Conservation (phyloP, 1,140 invertebrate genomes). For the Pectinophora gossypiella region DNA sequence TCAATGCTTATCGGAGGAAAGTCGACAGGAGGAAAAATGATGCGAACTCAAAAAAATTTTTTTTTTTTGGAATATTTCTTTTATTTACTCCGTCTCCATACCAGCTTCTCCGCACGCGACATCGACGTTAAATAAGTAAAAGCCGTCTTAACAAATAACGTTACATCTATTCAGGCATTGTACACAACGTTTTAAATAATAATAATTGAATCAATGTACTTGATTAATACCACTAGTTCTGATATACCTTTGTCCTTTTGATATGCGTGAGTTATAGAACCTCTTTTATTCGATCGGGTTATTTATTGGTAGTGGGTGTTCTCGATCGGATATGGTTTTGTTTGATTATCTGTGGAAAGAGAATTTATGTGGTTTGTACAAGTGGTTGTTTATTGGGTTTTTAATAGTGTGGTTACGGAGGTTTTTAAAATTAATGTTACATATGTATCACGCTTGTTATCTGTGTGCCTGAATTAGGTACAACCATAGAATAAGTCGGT, state of each 20-base stretch:
- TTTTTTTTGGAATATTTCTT: not conserved
- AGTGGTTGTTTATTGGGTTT: too few species aligned
- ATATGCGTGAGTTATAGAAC: not conserved
- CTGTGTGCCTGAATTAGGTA: too few species aligned
- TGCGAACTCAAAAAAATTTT: too few species aligned
- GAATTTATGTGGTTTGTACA: too few species aligned
- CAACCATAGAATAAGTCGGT: too few species aligned
- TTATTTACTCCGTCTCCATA: not conserved
- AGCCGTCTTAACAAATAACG: constrained; percentile 49
- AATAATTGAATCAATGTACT: constrained; percentile 55
- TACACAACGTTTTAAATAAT: constrained; percentile 53
- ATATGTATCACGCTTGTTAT: too few species aligned
- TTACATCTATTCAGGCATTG: constrained; percentile 54
- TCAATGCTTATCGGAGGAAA: too few species aligned
- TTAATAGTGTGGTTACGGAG: too few species aligned
- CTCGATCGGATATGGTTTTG: not conserved
- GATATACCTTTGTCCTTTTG: not conserved
- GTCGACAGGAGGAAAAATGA: too few species aligned
- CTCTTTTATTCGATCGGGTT: constrained; percentile 2
- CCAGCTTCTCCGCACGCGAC: not conserved
- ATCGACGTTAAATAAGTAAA: constrained; percentile 50
- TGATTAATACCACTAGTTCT: not conserved
- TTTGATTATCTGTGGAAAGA: not conserved
- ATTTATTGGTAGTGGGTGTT: not conserved
- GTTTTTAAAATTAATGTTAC: too few species aligned